These are phyloP conservation scores for Cheilosia scutellata DNA, from an alignment of 2,888 invertebrate species.

Conservation along the genomic window DNA sequence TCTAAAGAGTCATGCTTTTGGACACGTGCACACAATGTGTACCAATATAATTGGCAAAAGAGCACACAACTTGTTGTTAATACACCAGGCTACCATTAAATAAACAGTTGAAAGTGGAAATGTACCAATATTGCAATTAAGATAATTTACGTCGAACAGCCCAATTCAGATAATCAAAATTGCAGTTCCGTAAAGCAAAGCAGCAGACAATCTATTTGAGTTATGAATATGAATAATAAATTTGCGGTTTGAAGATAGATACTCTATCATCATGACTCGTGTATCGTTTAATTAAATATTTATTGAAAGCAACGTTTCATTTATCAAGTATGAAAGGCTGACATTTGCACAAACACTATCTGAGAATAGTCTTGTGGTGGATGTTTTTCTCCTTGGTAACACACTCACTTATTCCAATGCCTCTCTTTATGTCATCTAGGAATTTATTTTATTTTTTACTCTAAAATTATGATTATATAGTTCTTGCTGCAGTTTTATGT, in stretches of 20 bases:
- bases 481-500: too few species aligned
- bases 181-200: not conserved
- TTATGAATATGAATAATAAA: conserved; percentile 20
- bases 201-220: conserved; percentile 15
- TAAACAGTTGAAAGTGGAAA: not conserved
- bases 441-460: too few species aligned
- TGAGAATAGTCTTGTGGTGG: too few species aligned
- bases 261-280: not conserved
- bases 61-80: not conserved
- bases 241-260: conserved; percentile 2
- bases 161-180: not conserved
- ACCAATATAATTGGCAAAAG: not conserved
- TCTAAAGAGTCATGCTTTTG: conserved; percentile 31
- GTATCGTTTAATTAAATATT: conserved; percentile 1
- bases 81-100: not conserved
- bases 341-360: too few species aligned
- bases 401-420: too few species aligned
- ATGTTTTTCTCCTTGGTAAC: too few species aligned
- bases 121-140: not conserved
- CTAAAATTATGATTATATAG: too few species aligned
- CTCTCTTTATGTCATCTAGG: too few species aligned
- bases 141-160: not conserved
- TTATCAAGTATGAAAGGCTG: not conserved
- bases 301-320: not conserved
- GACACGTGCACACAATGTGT: conserved; percentile 35